Percentiles rank a stretch among this genome's conserved stretches.
Evolutionary conservation across 2,797 vertebrate genomes (phyloP).

Genomic region (Pseudomugil tenellus): DNA sequence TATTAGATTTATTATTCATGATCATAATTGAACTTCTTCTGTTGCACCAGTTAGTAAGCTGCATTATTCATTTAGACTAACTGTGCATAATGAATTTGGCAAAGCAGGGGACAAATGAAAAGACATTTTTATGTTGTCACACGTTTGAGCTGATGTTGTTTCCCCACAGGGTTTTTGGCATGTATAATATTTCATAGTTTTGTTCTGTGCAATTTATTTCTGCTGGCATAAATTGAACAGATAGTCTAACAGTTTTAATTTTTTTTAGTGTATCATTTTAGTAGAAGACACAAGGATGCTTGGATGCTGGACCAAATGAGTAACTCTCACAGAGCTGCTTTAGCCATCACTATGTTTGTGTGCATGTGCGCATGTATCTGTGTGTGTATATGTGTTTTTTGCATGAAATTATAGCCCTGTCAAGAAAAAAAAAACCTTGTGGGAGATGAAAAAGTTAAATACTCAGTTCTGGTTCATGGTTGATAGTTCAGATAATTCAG

Average conservation of each 20-base stretch:
- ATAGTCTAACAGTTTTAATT: conserved; percentile 1
- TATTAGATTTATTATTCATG: conserved; percentile 76
- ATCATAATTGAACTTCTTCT: conserved; percentile 75
- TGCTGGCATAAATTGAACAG: conserved; percentile 20
- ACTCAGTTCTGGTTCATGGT: conserved; percentile 56
- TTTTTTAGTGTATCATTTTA: conserved; percentile 9
- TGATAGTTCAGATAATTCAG: conserved; percentile 48
- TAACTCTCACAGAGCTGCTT: background rate
- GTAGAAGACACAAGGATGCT: background rate
- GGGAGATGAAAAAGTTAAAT: conserved; percentile 61
- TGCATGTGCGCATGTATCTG: too few species aligned
- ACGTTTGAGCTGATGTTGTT: conserved; percentile 31
- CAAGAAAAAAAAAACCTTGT: conserved; percentile 19
- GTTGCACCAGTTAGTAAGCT: conserved; percentile 74
- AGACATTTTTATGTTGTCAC: conserved; percentile 50
- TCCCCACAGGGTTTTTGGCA: conserved; percentile 31
- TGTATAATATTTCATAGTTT: conserved; percentile 14
- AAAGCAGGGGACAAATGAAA: conserved; percentile 54
- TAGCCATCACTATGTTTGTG: background rate
- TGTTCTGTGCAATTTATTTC: conserved; percentile 31
- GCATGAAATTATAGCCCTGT: conserved; percentile 41
- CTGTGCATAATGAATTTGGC: conserved; percentile 76
- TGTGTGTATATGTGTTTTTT: background rate
- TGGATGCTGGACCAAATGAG: background rate
- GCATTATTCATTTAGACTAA: conserved; percentile 76